Base-by-base conservation (phyloP, 2,797 vertebrate genomes). In the Propithecus deckenii region DNA sequence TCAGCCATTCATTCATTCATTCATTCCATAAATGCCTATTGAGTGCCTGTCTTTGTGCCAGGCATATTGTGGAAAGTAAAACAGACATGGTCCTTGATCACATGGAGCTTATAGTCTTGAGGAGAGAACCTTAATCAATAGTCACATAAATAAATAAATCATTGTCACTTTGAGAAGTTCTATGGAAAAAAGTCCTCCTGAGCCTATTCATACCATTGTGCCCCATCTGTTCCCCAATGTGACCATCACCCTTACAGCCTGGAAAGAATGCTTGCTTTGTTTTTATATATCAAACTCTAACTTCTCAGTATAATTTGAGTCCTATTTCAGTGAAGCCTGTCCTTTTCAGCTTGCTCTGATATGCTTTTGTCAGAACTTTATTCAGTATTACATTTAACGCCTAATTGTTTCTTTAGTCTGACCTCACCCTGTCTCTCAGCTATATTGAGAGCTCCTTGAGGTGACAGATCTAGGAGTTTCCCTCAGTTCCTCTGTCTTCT, bases 341-440 rank as follows among this genome's bases (percentile, higher is more conserved):
- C 28, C 4, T 41, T 71, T 95, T 89, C 30, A 69, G 3, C 35
- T 43, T 85, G 1, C 25, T 63, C 30, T n/a, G 50, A 52, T 81
- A 72, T 7, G 20, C 59, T 74, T 85, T 86, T 93, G 52, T 89
- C 17, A 78, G 71, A 84, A 92, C 57, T 92, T 87, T 86, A 78
- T 76, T 86, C 43, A 22, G 6, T 92, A 80, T 89, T 59, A 71
- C 43, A 75, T 76, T 75, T 35, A 79, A 32, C 57, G 80, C 81
- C 78, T 86, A 87, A 67, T 81, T 78, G 15, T 84, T 96, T 94
- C 30, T 91, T 95, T 91, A 63, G n/a, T n/a, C n/a, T 48, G 78
- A 23, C 48, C 75, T 76, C 59, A 25, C 52, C 13, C 35, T 35
- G 11, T 61, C 18, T 63, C 63, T 84, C n/a, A 71, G 13, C 65